A percentile compares a stretch with the other conserved stretches of the same genome.
Conservation (phyloP, 2,113 vertebrate genomes). For the Odontophorus gujanensis region DNA sequence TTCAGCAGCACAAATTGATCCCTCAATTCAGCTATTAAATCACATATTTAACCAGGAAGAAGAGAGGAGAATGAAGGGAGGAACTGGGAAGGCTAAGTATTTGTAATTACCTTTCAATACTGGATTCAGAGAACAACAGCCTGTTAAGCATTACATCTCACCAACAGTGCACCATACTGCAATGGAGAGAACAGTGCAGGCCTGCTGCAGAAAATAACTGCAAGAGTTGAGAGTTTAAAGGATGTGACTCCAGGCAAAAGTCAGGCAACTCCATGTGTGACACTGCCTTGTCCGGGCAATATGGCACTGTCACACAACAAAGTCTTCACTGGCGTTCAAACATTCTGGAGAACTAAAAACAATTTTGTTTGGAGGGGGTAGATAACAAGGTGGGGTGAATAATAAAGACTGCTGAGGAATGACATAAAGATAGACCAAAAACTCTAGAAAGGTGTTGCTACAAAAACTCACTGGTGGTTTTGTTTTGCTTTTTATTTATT, state of each 20-base stretch:
- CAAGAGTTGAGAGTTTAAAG: rapidly evolving
- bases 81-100: not conserved
- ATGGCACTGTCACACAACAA: not conserved
- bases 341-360: not conserved
- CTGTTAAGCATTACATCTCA: not conserved
- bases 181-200: not conserved
- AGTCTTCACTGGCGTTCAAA: not conserved
- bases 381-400: not conserved
- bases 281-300: not conserved
- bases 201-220: rapidly evolving
- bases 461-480: rapidly evolving
- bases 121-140: not conserved
- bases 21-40: not conserved
- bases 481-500: no score
- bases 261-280: not conserved
- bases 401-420: not conserved
- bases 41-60: not conserved
- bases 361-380: not conserved
- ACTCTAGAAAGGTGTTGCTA: not conserved
- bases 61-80: rapidly evolving
- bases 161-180: not conserved
- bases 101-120: not conserved
- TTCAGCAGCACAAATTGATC: not conserved
- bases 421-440: not conserved
- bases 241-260: rapidly evolving